A percentile compares a stretch with the other conserved stretches of the same genome.
These are phyloP conservation scores for Rhinatrema bivittatum DNA, from an alignment of 2,797 vertebrate genomes.

Conservation along the genomic window DNA sequence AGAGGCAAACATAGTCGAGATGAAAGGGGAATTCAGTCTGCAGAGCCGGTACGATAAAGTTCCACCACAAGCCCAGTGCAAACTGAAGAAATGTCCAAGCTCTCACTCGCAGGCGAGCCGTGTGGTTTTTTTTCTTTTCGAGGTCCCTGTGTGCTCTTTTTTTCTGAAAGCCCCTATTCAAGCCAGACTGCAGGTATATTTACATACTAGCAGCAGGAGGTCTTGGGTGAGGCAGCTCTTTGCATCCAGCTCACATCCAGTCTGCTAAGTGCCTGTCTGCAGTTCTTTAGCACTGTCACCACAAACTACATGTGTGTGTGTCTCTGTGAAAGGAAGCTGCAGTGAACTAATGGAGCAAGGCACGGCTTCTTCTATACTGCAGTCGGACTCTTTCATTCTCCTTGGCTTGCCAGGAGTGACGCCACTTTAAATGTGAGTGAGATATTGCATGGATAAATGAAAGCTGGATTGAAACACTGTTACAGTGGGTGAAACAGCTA, in stretches of 20 bases:
- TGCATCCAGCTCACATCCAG: constrained; percentile 61
- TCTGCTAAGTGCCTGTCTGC: constrained; percentile 61
- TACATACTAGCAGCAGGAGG: constrained; percentile 64
- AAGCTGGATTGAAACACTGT: constrained; percentile 20
- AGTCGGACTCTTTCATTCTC: constrained; percentile 43
- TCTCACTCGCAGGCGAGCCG: constrained; percentile 49
- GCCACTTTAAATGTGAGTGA: constrained; percentile 16
- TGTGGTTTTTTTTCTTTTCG: constrained; percentile 51
- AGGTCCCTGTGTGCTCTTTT: constrained; percentile 42
- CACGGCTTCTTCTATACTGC: constrained; percentile 35
- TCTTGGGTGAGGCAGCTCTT: constrained; percentile 52
- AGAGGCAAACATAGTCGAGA: constrained; percentile 82
- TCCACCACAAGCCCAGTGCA: constrained; percentile 35
- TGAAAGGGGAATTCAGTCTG: constrained; percentile 40
- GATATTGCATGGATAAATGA: constrained; percentile 21
- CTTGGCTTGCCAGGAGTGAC: constrained; percentile 24
- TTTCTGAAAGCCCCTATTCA: constrained; percentile 35
- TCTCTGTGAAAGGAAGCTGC: constrained; percentile 50
- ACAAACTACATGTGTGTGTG: constrained; percentile 55
- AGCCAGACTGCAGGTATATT: constrained; percentile 66
- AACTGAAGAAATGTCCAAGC: constrained; percentile 27
- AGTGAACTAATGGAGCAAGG: constrained; percentile 42
- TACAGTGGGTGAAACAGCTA: constrained; percentile 45
- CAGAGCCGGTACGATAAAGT: constrained; percentile 50
- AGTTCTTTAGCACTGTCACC: constrained; percentile 51